Percentiles rank a stretch among this genome's conserved stretches.
phyloP scores from a whole-genome alignment of 2,113 vertebrate genomes.

The Siphamia tubifer region DNA sequence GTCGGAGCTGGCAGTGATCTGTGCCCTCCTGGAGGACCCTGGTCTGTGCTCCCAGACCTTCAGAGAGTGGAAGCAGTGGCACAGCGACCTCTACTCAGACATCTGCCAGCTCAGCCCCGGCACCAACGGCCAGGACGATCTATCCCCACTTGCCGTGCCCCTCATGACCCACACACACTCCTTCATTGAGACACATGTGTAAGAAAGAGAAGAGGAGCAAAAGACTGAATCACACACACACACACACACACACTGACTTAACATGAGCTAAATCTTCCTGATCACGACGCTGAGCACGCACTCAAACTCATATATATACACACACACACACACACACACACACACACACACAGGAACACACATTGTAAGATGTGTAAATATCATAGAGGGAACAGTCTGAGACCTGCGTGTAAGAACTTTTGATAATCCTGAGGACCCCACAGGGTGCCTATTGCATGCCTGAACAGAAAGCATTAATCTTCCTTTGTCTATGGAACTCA shows the following conservation, averaged over 20 bases:
- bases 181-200: conserved; percentile 91
- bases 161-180: conserved; percentile 90
- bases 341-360: conserved; percentile 42
- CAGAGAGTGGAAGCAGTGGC: conserved; percentile 90
- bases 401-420: conserved; percentile 84
- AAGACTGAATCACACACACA: conserved; percentile 34
- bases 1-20: conserved; percentile 85
- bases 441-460: conserved; percentile 91
- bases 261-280: conserved; percentile 14
- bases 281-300: conserved; percentile 51
- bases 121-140: conserved; percentile 84
- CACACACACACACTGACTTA: conserved; percentile 34
- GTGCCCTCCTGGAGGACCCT: conserved; percentile 86
- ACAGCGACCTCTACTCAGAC: conserved; percentile 90
- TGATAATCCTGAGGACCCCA: conserved; percentile 83
- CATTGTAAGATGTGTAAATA: conserved; percentile 85
- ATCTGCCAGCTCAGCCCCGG: conserved; percentile 85
- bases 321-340: conserved; percentile 42
- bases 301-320: conserved; percentile 14
- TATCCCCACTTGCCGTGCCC: conserved; percentile 78
- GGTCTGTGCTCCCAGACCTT: conserved; percentile 88
- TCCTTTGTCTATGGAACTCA: conserved; percentile 81
- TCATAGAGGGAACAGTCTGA: conserved; percentile 74
- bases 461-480: conserved; percentile 85
- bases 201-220: conserved; percentile 74